Conservation (phyloP, 2,113 vertebrate species). For the Irena cyanogastra region DNA sequence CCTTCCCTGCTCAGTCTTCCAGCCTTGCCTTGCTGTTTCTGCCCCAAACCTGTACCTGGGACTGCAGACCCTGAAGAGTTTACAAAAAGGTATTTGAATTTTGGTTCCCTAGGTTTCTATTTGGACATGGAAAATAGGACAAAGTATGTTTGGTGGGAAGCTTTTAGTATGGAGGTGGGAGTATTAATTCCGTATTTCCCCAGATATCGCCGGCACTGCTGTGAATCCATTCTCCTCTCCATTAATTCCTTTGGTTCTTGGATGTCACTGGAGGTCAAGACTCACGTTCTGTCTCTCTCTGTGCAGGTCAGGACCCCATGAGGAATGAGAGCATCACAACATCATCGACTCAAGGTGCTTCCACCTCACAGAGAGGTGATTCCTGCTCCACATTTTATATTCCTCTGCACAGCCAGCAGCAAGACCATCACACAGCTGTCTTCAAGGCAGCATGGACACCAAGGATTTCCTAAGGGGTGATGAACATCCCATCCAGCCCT, state of each 20-base stretch:
- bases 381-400: neutral
- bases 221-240: neutral
- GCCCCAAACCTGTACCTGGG: neutral
- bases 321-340: neutral
- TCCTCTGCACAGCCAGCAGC: neutral
- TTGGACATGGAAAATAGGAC: neutral
- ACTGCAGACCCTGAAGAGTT: neutral
- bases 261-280: neutral
- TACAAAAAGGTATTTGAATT: neutral
- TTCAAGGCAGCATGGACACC: neutral
- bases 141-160: neutral
- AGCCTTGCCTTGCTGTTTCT: neutral
- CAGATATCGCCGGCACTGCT: neutral
- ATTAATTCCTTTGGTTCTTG: neutral
- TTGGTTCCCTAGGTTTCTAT: neutral
- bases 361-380: neutral
- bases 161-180: neutral
- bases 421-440: neutral
- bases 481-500: neutral
- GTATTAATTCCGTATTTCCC: neutral
- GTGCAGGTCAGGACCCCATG: neutral
- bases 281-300: neutral
- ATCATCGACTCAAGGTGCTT: neutral
- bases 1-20: neutral
- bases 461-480: neutral